phyloP scores from a whole-genome alignment of 53 echinoderm and acorn worm species.

The Holothuria leucospilota region DNA sequence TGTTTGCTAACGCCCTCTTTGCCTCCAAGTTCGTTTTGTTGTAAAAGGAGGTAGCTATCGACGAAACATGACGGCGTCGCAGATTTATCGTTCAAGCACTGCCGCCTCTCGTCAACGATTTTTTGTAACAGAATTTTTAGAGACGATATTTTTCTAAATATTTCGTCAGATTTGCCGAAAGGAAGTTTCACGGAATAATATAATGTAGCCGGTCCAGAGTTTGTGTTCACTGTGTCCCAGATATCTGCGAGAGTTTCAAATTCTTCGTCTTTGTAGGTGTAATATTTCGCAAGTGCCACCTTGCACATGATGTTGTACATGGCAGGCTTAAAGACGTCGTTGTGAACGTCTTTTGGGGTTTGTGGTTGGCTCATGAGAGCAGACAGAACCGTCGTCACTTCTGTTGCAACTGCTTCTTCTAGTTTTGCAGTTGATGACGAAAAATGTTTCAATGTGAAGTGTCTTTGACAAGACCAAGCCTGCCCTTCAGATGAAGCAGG shows the following conservation, averaged over 20 bases:
- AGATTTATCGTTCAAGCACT: background rate
- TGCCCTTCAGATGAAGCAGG: constrained; percentile 11
- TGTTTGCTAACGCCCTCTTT: background rate
- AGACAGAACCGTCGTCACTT: background rate
- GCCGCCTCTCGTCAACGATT: background rate
- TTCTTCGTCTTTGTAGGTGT: background rate
- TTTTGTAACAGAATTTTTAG: background rate
- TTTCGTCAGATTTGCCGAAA: background rate
- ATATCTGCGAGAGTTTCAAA: background rate
- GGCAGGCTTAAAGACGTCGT: background rate
- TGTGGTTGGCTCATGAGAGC: background rate
- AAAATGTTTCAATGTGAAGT: constrained; percentile 5
- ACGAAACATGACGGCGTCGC: constrained; percentile 26
- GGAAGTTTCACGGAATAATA: constrained; percentile 10
- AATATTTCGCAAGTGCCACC: constrained; percentile 12
- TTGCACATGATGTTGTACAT: constrained; percentile 24
- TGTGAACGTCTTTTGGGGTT: background rate
- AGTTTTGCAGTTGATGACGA: background rate
- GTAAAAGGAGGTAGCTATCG: constrained; percentile 20
- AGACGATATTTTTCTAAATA: background rate
- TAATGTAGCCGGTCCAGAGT: constrained; percentile 10
- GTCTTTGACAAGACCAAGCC: constrained; percentile 25
- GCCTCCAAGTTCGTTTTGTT: background rate
- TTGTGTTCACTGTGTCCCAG: background rate
- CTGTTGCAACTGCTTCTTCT: constrained; percentile 17